Base-by-base conservation (phyloP, 1,140 invertebrate species). In the Brachionus paranguensis region DNA sequence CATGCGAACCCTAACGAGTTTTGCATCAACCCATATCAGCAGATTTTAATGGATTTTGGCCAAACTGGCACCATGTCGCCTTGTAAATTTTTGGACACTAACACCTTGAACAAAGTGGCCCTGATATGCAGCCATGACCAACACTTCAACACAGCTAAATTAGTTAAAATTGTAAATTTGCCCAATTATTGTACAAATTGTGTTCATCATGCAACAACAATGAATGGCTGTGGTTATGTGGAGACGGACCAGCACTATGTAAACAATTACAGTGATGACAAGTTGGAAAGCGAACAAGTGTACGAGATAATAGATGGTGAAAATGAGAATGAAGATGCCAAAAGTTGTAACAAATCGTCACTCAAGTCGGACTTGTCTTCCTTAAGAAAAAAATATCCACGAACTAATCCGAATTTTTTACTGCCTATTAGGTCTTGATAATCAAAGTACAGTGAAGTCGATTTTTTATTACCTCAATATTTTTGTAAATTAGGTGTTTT, bases 111-210 rank as follows among this genome's bases (percentile, higher is more conserved):
- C n/a, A 76, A 76, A 50, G 72, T 76, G 11, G 72, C 72, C 27
- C 24, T 76, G 14, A 76, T 76, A 14, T 76, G 72, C 27, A 76
- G 45, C 27, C 43, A 76, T 27, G 43, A 76, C 11, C 41, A 47
- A 29, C 72, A 76, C 27, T 72, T 72, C 43, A 72, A 72, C 20
- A 72, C 68, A 17, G 68, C 68, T 20, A 72, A 72, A 43, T 27
- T 76, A 50, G 72, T 76, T 76, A 76, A 76, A 76, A 76, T 76
- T 76, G 72, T 76, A 76, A 76, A 76, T 50, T 50, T 76, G 11
- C 72, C 72, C 1, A 76, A 47, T n/a, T 76, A 76, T 27, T 76
- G 72, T 27, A 76, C 72, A 10, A 76, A 24, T 76, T 76, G 72
- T 76, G 47, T 53, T 50, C 41, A 76, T 76, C 72, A 76, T 50